phyloP scores from a whole-genome alignment of 1,140 invertebrate genomes.

The Heliconius nattereri region DNA sequence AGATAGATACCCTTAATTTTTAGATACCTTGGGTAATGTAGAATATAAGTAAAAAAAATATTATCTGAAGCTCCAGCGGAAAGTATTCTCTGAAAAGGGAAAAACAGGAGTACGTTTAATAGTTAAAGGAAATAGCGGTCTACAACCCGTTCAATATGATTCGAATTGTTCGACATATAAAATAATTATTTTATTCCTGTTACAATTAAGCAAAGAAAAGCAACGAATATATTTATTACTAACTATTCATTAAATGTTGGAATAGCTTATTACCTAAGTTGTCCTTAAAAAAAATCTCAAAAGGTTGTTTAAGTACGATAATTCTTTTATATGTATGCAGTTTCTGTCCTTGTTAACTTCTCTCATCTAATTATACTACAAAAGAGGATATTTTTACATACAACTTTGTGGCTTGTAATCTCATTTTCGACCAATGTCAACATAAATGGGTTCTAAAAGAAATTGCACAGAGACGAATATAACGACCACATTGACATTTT shows the following conservation, averaged over 20 bases:
- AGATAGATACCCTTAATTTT: no score
- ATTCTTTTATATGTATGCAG: background rate
- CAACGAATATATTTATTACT: background rate
- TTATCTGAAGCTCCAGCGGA: no score
- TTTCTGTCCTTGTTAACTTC: background rate
- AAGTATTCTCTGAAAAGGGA: no score
- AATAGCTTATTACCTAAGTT: background rate
- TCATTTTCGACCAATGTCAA: background rate
- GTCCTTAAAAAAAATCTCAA: background rate
- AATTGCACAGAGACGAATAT: background rate
- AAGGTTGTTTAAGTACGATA: background rate
- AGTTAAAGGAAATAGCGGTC: no score
- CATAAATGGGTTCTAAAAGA: background rate
- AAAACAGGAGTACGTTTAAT: no score
- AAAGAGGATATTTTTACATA: background rate
- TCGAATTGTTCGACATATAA: no score
- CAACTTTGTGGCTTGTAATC: background rate
- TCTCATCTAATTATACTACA: background rate
- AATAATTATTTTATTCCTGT: no score
- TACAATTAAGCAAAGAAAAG: background rate
- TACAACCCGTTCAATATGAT: no score
- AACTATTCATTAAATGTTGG: background rate
- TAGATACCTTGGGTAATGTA: no score
- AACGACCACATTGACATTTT: background rate
- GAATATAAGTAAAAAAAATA: no score